Percentiles rank a stretch among this genome's conserved stretches.
Conservation (phyloP, 2,113 vertebrate species). For the Hydropotes inermis region DNA sequence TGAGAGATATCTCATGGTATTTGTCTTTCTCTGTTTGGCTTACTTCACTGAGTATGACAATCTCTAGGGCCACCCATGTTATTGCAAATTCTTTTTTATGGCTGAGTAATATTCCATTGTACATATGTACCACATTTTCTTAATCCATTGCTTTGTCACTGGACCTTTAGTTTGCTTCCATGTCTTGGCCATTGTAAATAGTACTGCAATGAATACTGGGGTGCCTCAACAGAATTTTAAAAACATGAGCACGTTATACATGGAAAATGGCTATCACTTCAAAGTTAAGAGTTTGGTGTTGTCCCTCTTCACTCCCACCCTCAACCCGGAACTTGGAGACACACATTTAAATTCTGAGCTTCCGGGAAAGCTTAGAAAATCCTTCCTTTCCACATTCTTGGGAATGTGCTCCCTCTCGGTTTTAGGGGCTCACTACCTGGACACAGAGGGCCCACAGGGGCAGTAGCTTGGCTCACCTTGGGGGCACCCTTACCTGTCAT, state of each 20-base stretch:
- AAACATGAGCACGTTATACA: fast-evolving
- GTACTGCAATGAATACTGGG: background rate
- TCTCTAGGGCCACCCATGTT: background rate
- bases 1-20: background rate
- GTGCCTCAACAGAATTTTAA: background rate
- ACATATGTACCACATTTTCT: background rate
- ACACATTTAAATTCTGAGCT: background rate
- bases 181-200: background rate
- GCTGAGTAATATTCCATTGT: background rate
- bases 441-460: background rate
- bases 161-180: background rate
- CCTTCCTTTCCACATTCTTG: background rate
- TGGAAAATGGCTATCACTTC: background rate
- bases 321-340: background rate
- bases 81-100: background rate
- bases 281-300: background rate
- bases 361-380: background rate
- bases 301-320: background rate
- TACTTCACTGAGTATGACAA: background rate
- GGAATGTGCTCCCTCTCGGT: background rate
- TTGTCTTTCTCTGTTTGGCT: background rate
- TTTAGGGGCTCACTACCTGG: background rate
- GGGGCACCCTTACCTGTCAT: background rate
- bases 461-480: background rate
- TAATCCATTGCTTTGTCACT: background rate